These are phyloP conservation scores for Acanthosepion pharaonis DNA, from an alignment of 2,888 invertebrate genomes.

Conservation along the genomic window DNA sequence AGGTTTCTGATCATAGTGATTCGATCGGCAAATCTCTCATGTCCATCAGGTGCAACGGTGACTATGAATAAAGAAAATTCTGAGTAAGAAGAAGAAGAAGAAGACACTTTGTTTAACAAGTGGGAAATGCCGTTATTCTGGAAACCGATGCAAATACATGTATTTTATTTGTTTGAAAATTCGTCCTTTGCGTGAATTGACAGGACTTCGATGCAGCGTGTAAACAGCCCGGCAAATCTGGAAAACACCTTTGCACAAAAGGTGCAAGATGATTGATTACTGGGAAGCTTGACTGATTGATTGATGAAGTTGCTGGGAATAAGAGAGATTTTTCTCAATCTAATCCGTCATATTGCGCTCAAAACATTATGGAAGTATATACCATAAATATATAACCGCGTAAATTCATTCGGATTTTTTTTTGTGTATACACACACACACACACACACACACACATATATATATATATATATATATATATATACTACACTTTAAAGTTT, in stretches of 20 bases:
- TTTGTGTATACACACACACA: too few species aligned
- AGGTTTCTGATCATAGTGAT: not conserved
- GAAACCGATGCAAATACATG: too few species aligned
- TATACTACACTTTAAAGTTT: too few species aligned
- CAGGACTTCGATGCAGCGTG: not conserved
- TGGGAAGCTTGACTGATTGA: not conserved
- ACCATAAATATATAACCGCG: too few species aligned
- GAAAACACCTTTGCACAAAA: not conserved
- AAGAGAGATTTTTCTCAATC: not conserved
- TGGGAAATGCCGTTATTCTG: not conserved
- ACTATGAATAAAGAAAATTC: not conserved
- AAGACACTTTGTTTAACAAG: not conserved
- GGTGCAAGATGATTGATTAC: not conserved
- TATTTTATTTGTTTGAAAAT: not conserved
- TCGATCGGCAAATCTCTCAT: not conserved
- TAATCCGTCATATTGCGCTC: not conserved
- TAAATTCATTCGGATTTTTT: too few species aligned
- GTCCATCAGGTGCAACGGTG: not conserved
- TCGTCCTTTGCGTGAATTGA: not conserved
- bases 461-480: too few species aligned
- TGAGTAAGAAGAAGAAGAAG: too few species aligned
- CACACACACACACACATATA: too few species aligned
- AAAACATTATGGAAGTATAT: not conserved
- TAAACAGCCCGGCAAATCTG: not conserved
- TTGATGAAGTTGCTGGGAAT: not conserved